Evolutionary conservation across 2,888 invertebrate species (phyloP).

Genomic region (Dioctria rufipes): DNA sequence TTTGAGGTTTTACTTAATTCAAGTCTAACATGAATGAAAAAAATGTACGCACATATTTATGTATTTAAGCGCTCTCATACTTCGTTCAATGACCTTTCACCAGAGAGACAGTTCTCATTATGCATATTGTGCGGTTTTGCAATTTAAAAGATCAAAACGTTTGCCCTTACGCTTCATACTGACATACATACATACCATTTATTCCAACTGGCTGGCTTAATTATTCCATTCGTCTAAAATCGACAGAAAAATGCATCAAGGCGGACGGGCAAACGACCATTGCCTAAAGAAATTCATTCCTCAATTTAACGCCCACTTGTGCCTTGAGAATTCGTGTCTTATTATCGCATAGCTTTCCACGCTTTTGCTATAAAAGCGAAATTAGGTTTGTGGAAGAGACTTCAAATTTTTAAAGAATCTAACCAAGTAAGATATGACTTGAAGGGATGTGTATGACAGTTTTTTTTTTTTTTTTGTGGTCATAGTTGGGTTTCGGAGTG

Average conservation of each 20-base stretch:
- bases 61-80: neutral
- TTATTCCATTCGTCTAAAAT: neutral
- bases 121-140: neutral
- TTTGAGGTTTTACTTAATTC: conserved; percentile 3
- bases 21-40: neutral
- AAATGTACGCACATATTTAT: neutral
- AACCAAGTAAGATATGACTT: neutral
- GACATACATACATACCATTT: neutral
- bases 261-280: neutral
- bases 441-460: neutral
- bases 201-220: neutral
- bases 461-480: neutral
- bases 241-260: neutral
- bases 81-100: conserved; percentile 1
- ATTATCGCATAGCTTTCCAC: neutral
- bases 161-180: conserved; percentile 3
- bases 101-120: neutral
- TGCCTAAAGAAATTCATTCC: neutral
- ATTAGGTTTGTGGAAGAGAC: conserved; percentile 18
- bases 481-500: neutral
- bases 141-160: conserved; percentile 5
- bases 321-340: neutral
- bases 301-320: neutral
- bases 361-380: neutral
- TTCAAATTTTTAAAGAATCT: neutral